Base-by-base conservation (phyloP, 2,888 invertebrate species). In the Anticlea derivata region DNA sequence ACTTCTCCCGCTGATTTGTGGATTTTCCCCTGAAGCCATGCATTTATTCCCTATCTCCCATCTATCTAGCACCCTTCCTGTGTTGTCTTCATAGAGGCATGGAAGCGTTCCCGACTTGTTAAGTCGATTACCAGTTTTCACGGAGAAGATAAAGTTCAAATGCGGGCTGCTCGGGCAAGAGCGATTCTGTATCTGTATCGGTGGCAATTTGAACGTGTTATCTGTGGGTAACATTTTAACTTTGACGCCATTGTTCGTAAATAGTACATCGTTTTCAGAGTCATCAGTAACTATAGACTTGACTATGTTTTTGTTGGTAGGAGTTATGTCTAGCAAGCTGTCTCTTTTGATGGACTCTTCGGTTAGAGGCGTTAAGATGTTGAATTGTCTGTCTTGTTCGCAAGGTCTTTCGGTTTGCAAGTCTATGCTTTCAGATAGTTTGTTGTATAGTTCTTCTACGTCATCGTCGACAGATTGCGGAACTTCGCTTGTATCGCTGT, bases 1-100 rank as follows among this genome's bases (percentile, higher is more conserved):
- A 56, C 54, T 71, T 55, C 61, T 72, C 27, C 67, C 70, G 55
- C 59, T 77, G 24, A 81, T 75, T 12, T 63, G 61, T 10, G 70
- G 59, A 58, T 80, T 78, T 68, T 88, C 88, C 1, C 88, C 87
- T 4, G 85, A 73, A 4, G 81, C 87, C 5, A 86, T 59, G 1
- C 79, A 68, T 39, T 78, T 76, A 0, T 65, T 58, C 7, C 61
- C 64, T 1, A 78, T 62, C 35, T 83, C 79, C 82, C 83, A 84
- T 33, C 77, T 66, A 37, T 79, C 73, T 1, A 62, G n/a, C 12
- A 29, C 24, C 26, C 53, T 63, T 8, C 72, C 68, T 13, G 50
- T 67, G 5, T 63, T 58, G 22, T 61, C 65, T 41, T 79, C 75
- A 35, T 61, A 61, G 3, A 73, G 48, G 33, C 58, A 65, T 1